Evolutionary conservation across 2,797 vertebrate species (phyloP).

Genomic region (Leptatherina wallacei): DNA sequence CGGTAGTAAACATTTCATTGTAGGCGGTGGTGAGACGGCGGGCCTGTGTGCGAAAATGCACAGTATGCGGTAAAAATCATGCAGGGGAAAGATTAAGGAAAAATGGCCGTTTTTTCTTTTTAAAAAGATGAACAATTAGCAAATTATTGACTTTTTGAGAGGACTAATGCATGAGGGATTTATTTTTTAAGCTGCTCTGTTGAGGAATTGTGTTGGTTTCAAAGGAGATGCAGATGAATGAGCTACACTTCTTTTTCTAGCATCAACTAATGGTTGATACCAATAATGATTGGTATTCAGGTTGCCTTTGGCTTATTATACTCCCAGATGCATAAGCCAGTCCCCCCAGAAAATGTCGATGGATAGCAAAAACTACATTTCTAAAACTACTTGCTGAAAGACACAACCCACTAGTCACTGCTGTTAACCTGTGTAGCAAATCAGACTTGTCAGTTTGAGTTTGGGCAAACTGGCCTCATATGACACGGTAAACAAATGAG

Average conservation of each 20-base stretch:
- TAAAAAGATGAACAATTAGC: constrained; percentile 35
- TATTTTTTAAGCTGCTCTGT: constrained; percentile 14
- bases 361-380: background rate
- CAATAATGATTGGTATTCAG: background rate
- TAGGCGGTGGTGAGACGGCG: constrained; percentile 47
- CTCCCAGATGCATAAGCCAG: background rate
- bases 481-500: constrained; percentile 37
- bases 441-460: background rate
- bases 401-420: no score
- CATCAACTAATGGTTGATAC: constrained; percentile 13
- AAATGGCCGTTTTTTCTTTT: constrained; percentile 28
- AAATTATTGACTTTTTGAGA: constrained; percentile 4
- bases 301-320: background rate
- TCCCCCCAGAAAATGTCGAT: background rate
- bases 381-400: background rate
- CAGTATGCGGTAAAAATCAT: constrained; percentile 70
- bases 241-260: constrained; percentile 25
- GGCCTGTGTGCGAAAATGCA: constrained; percentile 50
- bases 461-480: constrained; percentile 8
- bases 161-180: constrained; percentile 8
- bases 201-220: constrained; percentile 56
- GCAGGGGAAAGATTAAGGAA: constrained; percentile 11
- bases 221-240: constrained; percentile 28
- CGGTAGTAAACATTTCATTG: constrained; percentile 73
- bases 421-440: background rate